Conservation (phyloP, 2,797 vertebrate genomes). For the Choloepus didactylus region DNA sequence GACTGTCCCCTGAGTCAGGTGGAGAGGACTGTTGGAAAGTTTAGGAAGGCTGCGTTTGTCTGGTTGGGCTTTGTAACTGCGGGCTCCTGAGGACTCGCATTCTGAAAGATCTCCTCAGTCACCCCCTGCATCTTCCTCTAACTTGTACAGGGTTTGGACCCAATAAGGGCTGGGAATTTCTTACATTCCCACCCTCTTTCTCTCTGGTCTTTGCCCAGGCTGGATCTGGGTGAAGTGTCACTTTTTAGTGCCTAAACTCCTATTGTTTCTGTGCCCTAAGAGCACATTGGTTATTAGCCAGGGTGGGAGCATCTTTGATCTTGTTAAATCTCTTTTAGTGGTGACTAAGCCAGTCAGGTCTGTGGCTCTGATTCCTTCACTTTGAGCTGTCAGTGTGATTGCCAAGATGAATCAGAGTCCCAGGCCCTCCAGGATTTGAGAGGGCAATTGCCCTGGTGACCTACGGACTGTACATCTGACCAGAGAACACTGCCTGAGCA, state of each 20-base stretch:
- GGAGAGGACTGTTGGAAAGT: background rate
- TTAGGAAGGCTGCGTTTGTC: background rate
- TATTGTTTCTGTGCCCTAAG: conserved; percentile 80
- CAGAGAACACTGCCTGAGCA: background rate
- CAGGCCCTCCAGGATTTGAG: conserved; percentile 18
- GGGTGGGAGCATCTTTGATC: conserved; percentile 64
- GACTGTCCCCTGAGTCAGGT: background rate
- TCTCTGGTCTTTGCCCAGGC: conserved; percentile 81
- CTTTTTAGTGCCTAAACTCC: conserved; percentile 84
- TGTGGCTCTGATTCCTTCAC: conserved; percentile 65
- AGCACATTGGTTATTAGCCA: conserved; percentile 78
- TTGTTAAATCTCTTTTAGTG: conserved; percentile 66
- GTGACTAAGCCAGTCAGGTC: conserved; percentile 55
- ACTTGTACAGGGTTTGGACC: conserved; percentile 41
- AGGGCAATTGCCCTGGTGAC: background rate
- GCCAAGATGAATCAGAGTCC: conserved; percentile 49
- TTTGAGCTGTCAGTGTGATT: conserved; percentile 64
- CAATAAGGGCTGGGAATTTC: conserved; percentile 73
- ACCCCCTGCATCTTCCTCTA: conserved; percentile 41
- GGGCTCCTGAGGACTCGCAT: conserved; percentile 4
- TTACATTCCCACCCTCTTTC: conserved; percentile 52
- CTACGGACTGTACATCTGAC: background rate
- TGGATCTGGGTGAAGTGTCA: conserved; percentile 80
- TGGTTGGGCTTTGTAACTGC: background rate
- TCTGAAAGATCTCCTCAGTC: background rate